Conservation (phyloP, 2,797 vertebrate genomes). For the Aulostomus chinensis region DNA sequence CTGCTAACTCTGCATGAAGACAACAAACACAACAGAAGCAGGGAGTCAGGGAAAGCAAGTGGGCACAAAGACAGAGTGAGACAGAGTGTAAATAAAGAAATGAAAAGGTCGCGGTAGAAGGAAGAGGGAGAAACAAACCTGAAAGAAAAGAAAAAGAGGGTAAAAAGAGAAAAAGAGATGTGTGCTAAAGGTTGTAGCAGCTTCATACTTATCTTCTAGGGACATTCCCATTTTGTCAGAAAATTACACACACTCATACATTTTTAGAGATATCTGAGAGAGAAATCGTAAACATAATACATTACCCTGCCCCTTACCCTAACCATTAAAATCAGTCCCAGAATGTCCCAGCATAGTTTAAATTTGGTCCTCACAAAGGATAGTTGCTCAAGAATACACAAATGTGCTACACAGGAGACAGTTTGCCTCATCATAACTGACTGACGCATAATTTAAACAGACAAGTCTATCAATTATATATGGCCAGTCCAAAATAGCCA, state of each 20-base stretch:
- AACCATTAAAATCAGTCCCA: neutral
- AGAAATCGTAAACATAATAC: neutral
- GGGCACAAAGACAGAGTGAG: neutral
- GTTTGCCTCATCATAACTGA: slow-evolving; percentile 10
- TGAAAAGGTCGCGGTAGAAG: neutral
- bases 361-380: no score
- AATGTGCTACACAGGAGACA: slow-evolving; percentile 9
- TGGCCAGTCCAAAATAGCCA: slow-evolving; percentile 38
- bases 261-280: neutral
- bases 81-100: slow-evolving; percentile 16
- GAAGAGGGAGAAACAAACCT: neutral
- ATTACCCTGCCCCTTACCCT: no score
- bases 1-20: slow-evolving; percentile 62
- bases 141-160: neutral
- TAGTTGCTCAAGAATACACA: no score
- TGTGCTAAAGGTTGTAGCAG: slow-evolving; percentile 16
- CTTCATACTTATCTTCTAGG: slow-evolving; percentile 24
- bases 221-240: slow-evolving; percentile 29
- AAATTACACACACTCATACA: neutral
- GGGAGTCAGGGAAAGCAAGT: neutral
- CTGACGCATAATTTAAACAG: slow-evolving; percentile 48
- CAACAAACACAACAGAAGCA: slow-evolving; percentile 56
- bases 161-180: neutral
- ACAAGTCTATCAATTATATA: slow-evolving; percentile 56
- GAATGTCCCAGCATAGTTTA: no score